Evolutionary conservation across 2,113 vertebrate species (phyloP).

Genomic region (Apodemus sylvaticus): DNA sequence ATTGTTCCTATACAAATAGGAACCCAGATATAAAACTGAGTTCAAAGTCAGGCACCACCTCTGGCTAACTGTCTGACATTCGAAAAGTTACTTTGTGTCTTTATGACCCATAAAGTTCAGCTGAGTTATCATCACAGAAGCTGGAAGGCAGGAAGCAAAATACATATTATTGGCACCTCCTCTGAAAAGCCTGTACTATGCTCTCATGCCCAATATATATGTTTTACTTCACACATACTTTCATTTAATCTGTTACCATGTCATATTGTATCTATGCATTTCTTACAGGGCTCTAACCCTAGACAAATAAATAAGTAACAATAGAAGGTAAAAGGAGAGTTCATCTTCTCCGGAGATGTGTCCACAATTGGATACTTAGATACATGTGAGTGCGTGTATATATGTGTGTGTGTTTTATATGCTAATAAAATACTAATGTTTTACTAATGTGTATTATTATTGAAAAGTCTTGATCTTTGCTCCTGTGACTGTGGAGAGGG

Average conservation of each 20-base stretch:
- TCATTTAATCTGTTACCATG: neutral
- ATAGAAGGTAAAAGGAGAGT: no score
- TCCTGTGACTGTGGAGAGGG: no score
- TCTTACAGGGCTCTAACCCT: neutral
- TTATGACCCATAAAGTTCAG: neutral
- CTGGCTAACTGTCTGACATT: no score
- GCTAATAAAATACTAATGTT: slow-evolving; percentile 7
- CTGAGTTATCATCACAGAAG: neutral
- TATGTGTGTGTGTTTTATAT: no score
- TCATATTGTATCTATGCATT: neutral
- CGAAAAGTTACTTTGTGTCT: neutral
- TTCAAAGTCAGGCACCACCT: neutral
- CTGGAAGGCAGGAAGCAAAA: neutral
- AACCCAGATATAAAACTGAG: neutral
- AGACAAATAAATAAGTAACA: neutral
- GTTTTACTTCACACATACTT: neutral
- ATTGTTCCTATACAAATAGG: no score
- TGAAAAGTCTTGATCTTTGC: no score
- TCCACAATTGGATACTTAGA: neutral
- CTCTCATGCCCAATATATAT: neutral
- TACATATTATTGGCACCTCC: neutral
- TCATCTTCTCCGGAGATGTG: neutral
- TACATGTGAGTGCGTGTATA: neutral
- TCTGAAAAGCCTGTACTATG: neutral
- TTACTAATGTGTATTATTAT: neutral